phyloP scores from a whole-genome alignment of 2,888 invertebrate species.

The Drosophila prostipennis region DNA sequence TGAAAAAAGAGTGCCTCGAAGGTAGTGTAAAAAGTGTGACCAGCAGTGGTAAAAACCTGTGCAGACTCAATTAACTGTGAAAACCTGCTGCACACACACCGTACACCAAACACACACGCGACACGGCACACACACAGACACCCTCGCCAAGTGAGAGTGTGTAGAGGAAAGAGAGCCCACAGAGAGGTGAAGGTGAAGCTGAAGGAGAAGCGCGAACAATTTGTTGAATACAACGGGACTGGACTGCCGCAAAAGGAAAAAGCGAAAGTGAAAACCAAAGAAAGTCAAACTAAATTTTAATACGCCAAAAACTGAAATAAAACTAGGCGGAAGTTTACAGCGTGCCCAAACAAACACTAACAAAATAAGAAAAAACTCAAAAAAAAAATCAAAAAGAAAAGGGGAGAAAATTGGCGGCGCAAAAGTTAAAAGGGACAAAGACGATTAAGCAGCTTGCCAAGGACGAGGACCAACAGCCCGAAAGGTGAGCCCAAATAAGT shows the following conservation, averaged over 20 bases:
- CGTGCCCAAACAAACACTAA: slow-evolving; percentile 37
- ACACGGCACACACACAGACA: slow-evolving; percentile 4
- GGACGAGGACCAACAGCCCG: slow-evolving; percentile 45
- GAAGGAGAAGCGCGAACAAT: slow-evolving; percentile 67
- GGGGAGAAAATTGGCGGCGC: slow-evolving; percentile 71
- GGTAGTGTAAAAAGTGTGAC: slow-evolving; percentile 34
- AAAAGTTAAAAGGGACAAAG: slow-evolving; percentile 79
- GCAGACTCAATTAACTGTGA: slow-evolving; percentile 70
- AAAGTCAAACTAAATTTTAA: slow-evolving; percentile 27
- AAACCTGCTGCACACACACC: slow-evolving; percentile 38
- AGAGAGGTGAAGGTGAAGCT: slow-evolving; percentile 47
- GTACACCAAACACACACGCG: slow-evolving; percentile 3
- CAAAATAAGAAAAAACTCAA: slow-evolving; percentile 20
- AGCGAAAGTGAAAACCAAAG: slow-evolving; percentile 66
- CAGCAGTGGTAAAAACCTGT: slow-evolving; percentile 33
- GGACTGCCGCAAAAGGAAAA: slow-evolving; percentile 39
- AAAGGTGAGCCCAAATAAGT: slow-evolving; percentile 76
- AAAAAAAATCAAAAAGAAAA: background rate
- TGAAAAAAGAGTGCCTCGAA: slow-evolving; percentile 33
- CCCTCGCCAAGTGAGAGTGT: slow-evolving; percentile 22
- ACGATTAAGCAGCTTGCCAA: slow-evolving; percentile 65
- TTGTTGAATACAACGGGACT: slow-evolving; percentile 70
- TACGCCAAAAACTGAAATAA: slow-evolving; percentile 46
- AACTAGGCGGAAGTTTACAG: slow-evolving; percentile 49
- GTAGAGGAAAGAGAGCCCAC: slow-evolving; percentile 34